Evolutionary conservation across 2,888 invertebrate genomes (phyloP).

Genomic region (Leptinotarsa tumamoca): DNA sequence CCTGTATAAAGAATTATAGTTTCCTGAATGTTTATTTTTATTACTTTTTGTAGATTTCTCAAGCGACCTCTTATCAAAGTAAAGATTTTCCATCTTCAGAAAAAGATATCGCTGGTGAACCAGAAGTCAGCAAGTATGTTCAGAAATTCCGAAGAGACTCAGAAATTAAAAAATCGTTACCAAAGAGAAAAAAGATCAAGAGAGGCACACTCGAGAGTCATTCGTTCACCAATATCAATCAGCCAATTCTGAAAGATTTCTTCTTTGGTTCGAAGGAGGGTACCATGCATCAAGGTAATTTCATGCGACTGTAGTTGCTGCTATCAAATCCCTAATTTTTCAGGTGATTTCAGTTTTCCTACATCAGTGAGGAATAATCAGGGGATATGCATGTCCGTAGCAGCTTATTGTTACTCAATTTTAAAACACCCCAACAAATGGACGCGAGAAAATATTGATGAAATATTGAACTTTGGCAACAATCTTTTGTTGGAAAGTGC

Average conservation of each 20-base stretch:
- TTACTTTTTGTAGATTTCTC: slow-evolving; percentile 53
- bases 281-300: slow-evolving; percentile 52
- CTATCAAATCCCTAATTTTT: slow-evolving; percentile 9
- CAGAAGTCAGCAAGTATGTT: slow-evolving; percentile 49
- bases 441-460: slow-evolving; percentile 73
- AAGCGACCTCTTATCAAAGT: slow-evolving; percentile 58
- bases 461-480: slow-evolving; percentile 70
- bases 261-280: slow-evolving; percentile 61
- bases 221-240: slow-evolving; percentile 63
- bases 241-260: slow-evolving; percentile 60
- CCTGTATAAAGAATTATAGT: neutral
- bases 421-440: slow-evolving; percentile 73
- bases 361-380: slow-evolving; percentile 63
- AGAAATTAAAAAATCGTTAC: slow-evolving; percentile 56
- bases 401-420: slow-evolving; percentile 72
- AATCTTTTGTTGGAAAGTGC: slow-evolving; percentile 65
- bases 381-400: slow-evolving; percentile 71
- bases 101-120: slow-evolving; percentile 43
- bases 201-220: slow-evolving; percentile 64
- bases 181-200: slow-evolving; percentile 55
- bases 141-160: slow-evolving; percentile 64
- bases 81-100: slow-evolving; percentile 50
- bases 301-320: slow-evolving; percentile 56
- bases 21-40: neutral
- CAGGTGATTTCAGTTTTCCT: slow-evolving; percentile 58